Base-by-base conservation (phyloP, 2,113 vertebrate species). In the Heterotilapia buettikoferi region DNA sequence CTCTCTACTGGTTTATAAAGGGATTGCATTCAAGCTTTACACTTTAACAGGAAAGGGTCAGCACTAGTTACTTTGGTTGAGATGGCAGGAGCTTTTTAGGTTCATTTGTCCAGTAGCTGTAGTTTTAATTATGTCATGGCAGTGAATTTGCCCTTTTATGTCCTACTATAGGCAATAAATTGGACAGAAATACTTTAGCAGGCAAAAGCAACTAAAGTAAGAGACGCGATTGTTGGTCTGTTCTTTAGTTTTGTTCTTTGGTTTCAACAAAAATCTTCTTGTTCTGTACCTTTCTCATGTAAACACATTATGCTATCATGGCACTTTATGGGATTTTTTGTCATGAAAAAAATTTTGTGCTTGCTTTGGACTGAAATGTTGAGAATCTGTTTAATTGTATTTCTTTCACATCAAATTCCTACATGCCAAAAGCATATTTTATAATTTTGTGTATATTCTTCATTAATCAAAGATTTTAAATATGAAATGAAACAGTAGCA, bases 201-300 rank as follows among this genome's bases (percentile, higher is more conserved):
- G 57, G 14, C 57, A 61, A 61, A 61, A 4, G 11, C 40, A 43
- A 43, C 0, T 63, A 33, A 63, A 63, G 9, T 11, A 63, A 63
- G 9, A 66, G 18, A 36, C 0, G 0, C 2, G 0, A 19, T 16
- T 63, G 59, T 11, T 61, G 3, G 26, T 18, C 18, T 66, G 61
- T 36, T 66, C 61, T 36, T 33, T 63, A 33, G 29, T 33, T 63
- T 63, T 63, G 4, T n/a, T 63, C 59, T 63, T 63, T 63, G 59
- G 31, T n/a, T 12, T 66, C 61, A 66, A 33, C 0, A 66, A 11
- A 66, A 66, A 19, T 63, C 16, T 33, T 63, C 16, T 38, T 66
- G 9, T 66, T 66, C 61, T 66, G 9, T 66, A 5, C 31, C n/a
- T 19, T 66, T 66, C 9, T 66, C 18, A 66, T 66, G 31, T 66